Conservation (phyloP, 2,797 vertebrate genomes). For the Perdix hodgsoniae region DNA sequence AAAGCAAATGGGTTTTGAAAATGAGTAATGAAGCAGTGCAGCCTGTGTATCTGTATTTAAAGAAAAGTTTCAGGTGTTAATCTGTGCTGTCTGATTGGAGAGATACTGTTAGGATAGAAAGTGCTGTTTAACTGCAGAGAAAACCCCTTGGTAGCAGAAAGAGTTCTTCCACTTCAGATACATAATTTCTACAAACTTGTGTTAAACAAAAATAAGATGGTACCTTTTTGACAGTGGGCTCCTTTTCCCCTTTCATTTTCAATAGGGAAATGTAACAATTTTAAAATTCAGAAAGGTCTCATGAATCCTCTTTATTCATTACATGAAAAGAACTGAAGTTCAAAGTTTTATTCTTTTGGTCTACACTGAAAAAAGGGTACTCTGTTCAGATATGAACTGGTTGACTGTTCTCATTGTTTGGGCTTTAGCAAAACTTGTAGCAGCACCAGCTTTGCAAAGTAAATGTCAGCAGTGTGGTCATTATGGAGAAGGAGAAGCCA, state of each 20-base stretch:
- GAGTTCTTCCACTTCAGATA: not conserved
- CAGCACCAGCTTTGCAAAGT: not conserved
- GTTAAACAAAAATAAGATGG: not conserved
- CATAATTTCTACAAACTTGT: not conserved
- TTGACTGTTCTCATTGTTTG: not conserved
- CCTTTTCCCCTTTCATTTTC: not conserved
- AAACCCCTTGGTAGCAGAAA: not conserved
- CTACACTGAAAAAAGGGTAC: not conserved
- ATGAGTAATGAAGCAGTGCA: not conserved
- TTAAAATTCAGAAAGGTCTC: not conserved
- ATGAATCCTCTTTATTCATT: not conserved
- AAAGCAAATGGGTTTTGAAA: not conserved
- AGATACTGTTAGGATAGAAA: not conserved
- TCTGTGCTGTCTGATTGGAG: not conserved
- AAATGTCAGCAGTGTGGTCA: not conserved
- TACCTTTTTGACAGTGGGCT: not conserved
- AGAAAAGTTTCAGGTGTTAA: not conserved
- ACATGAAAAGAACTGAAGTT: not conserved
- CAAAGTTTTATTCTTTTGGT: not conserved
- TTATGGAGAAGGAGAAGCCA: not conserved
- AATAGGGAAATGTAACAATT: not conserved
- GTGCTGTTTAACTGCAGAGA: not conserved
- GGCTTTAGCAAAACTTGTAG: not conserved
- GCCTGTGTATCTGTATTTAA: not conserved
- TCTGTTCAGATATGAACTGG: not conserved